A percentile compares a stretch with the other conserved stretches of the same genome.
These are phyloP conservation scores for Microcebus griseorufus DNA, from an alignment of 2,113 vertebrate genomes.

Conservation along the genomic window DNA sequence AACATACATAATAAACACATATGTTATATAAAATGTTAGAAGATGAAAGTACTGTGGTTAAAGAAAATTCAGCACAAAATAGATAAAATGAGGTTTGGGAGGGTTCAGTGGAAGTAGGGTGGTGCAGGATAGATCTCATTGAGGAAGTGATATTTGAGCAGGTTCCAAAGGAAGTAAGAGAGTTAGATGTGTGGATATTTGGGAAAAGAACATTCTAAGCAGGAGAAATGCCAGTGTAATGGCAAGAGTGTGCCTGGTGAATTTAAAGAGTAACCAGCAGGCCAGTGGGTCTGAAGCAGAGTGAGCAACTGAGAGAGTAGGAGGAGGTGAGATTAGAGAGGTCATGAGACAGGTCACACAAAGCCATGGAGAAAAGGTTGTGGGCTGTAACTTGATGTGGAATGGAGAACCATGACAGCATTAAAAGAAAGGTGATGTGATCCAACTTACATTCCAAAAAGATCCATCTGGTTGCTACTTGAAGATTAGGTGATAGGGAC, in stretches of 20 bases:
- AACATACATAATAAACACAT: background rate
- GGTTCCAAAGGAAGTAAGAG: background rate
- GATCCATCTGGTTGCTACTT: background rate
- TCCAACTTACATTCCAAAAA: background rate
- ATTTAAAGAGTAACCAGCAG: background rate
- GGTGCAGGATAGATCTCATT: fast-evolving
- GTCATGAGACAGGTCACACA: background rate
- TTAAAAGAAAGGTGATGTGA: background rate
- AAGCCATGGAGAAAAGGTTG: background rate
- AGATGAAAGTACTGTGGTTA: background rate
- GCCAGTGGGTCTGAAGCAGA: background rate
- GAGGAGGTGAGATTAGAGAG: background rate
- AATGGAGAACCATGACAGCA: background rate
- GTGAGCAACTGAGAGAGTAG: background rate
- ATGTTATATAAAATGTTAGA: background rate
- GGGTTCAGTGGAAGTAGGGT: background rate
- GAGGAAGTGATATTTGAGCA: background rate
- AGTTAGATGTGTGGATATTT: no score
- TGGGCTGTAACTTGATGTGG: background rate
- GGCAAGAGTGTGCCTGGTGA: background rate
- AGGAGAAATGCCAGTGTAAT: background rate
- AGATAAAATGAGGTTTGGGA: background rate
- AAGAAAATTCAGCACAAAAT: background rate
- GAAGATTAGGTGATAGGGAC: background rate
- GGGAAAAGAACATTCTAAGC: background rate